phyloP scores from a whole-genome alignment of 2,888 invertebrate genomes.

The Lithosia quadra region DNA sequence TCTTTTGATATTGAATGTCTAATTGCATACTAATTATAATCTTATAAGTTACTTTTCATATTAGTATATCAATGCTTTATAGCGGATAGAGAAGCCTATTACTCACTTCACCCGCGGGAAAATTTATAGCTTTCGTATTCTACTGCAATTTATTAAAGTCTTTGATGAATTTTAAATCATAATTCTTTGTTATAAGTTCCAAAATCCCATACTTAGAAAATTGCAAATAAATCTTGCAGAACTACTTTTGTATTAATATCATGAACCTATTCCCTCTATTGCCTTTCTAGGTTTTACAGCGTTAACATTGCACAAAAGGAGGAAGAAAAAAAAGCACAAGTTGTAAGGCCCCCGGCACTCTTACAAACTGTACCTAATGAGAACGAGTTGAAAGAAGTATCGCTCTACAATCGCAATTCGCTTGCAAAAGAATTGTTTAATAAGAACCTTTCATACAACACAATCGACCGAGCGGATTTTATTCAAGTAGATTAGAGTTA shows the following conservation, averaged over 20 bases:
- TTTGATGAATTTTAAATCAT: not conserved
- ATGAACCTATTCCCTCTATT: not conserved
- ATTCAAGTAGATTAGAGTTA: no score
- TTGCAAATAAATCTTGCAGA: not conserved
- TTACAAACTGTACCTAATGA: not conserved
- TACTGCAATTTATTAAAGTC: no score
- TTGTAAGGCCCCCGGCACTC: not conserved
- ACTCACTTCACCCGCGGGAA: no score
- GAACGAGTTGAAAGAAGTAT: conserved; percentile 1
- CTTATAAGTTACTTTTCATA: no score
- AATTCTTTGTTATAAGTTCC: not conserved
- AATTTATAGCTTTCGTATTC: no score
- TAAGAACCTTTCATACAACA: not conserved
- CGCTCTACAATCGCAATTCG: not conserved
- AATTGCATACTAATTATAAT: no score
- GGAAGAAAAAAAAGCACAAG: not conserved
- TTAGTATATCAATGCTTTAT: no score
- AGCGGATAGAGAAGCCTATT: no score
- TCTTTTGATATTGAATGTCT: no score
- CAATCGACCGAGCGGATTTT: not conserved
- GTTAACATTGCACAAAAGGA: not conserved
- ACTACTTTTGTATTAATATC: not conserved
- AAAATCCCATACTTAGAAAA: not conserved
- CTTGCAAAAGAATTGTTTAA: not conserved
- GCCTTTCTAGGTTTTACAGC: not conserved